Conservation (phyloP, 2,888 invertebrate genomes). For the Trissolcus japonicus region DNA sequence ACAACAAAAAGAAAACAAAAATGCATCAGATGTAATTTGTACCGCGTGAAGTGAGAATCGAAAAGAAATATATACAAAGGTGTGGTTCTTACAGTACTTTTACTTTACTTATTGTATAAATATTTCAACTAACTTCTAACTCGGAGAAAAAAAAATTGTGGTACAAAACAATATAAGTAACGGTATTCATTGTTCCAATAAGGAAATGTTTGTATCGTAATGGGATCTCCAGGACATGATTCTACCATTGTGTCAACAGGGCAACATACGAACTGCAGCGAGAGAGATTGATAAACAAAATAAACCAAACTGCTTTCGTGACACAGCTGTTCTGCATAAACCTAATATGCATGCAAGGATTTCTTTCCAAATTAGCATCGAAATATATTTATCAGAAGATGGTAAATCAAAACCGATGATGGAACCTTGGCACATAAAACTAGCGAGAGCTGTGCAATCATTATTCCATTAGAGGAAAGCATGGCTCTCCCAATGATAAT, state of each 20-base stretch:
- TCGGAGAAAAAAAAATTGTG: background rate
- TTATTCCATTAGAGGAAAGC: background rate
- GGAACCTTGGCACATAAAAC: no score
- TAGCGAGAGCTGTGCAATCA: background rate
- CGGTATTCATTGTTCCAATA: constrained; percentile 26
- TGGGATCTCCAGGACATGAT: constrained; percentile 31
- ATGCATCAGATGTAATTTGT: no score
- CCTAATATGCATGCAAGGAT: background rate
- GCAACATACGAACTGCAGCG: constrained; percentile 20
- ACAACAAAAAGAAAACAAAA: no score
- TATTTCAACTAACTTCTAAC: constrained; percentile 1
- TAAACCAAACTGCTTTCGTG: constrained; percentile 10
- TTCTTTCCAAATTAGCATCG: background rate
- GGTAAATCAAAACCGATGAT: background rate
- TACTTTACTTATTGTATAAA: background rate
- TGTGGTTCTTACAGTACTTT: no score
- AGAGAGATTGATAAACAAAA: constrained; percentile 27
- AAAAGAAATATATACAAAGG: no score
- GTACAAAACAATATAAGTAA: constrained; percentile 33
- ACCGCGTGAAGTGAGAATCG: no score
- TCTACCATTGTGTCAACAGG: constrained; percentile 17
- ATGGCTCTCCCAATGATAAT: background rate
- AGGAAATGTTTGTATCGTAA: constrained; percentile 38
- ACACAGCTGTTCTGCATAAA: constrained; percentile 15
- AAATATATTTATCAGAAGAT: background rate